Conservation (phyloP, 2,888 invertebrate species). For the Operophtera brumata region DNA sequence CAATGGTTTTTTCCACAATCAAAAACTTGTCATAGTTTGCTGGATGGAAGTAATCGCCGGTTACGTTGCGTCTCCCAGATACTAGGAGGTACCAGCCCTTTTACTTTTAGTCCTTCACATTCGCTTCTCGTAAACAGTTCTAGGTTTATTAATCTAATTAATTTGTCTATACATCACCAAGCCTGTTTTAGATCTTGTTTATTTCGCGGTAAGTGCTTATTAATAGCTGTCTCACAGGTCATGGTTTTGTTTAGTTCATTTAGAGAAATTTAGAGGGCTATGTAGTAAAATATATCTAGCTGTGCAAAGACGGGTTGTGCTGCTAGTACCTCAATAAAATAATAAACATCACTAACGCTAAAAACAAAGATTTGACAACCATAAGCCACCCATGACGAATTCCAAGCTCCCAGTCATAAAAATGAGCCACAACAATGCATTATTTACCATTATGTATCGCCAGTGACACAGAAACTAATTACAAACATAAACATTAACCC, state of each 20-base stretch:
- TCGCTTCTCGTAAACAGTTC: constrained; percentile 40
- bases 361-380: constrained; percentile 40
- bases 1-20: too few relatives aligned
- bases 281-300: background rate
- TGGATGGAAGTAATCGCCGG: background rate
- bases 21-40: too few relatives aligned
- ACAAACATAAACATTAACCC: constrained; percentile 67
- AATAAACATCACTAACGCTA: constrained; percentile 30
- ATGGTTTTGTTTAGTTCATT: background rate
- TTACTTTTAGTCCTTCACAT: constrained; percentile 62
- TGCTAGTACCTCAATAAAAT: constrained; percentile 1
- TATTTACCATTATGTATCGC: constrained; percentile 79
- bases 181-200: background rate
- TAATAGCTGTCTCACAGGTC: background rate
- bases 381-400: constrained; percentile 75
- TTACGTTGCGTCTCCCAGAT: constrained; percentile 1
- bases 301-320: background rate
- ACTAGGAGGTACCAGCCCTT: constrained; percentile 33
- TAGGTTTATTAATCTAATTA: constrained; percentile 46
- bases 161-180: constrained; percentile 37
- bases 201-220: background rate
- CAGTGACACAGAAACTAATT: constrained; percentile 74
- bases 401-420: constrained; percentile 67
- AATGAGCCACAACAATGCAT: constrained; percentile 77
- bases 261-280: too few relatives aligned